Conservation (phyloP, 2,797 vertebrate species). For the Epinephelus awoara region DNA sequence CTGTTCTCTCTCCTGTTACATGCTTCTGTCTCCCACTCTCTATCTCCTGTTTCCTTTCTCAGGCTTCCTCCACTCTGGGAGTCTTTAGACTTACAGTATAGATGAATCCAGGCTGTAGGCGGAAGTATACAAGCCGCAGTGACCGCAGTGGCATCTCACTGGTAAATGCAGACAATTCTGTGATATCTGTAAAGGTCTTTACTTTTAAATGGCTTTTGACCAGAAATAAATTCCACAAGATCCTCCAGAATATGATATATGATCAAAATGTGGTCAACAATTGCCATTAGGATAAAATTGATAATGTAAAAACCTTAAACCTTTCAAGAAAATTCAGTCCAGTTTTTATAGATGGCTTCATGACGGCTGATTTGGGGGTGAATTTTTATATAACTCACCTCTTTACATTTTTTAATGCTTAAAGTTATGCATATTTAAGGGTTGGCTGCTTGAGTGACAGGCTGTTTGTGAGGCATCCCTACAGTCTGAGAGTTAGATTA, state of each 20-base stretch:
- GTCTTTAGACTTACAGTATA: background rate
- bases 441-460: too few species aligned
- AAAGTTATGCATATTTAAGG: too few species aligned
- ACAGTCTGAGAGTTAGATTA: too few species aligned
- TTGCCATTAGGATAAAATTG: background rate
- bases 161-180: background rate
- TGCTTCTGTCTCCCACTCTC: constrained; percentile 44
- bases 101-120: background rate
- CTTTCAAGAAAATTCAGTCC: rapidly evolving
- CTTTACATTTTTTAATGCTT: too few species aligned
- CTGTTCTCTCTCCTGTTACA: constrained; percentile 42
- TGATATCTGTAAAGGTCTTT: background rate
- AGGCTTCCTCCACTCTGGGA: background rate
- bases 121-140: background rate
- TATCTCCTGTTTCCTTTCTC: constrained; percentile 17
- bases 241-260: background rate
- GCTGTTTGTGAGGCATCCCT: too few species aligned
- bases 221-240: background rate
- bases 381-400: too few species aligned
- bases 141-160: background rate
- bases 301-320: background rate
- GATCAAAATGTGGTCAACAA: background rate
- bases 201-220: background rate
- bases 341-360: background rate
- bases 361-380: too few species aligned